Conservation (phyloP, 2,797 vertebrate species). For the Gouania willdenowi region DNA sequence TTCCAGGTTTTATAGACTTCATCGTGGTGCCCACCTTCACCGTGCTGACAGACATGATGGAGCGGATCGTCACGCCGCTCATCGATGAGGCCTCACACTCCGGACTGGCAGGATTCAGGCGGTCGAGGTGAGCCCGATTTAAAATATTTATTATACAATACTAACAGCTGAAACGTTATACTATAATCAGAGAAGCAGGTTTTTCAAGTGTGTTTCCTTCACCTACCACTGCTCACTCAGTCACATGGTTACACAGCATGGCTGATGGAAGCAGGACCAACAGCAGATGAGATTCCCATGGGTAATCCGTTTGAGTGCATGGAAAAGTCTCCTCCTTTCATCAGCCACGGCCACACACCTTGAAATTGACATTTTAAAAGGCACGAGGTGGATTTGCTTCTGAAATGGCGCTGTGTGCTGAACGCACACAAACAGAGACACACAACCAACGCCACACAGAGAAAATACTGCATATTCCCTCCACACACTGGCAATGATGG, state of each 20-base stretch:
- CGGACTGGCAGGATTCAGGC: slow-evolving; percentile 80
- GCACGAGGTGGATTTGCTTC: no score
- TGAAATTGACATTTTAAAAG: slow-evolving; percentile 67
- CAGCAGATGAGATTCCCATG: slow-evolving; percentile 48
- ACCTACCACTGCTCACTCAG: slow-evolving; percentile 5
- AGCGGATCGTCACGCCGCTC: slow-evolving; percentile 91
- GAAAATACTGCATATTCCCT: no score
- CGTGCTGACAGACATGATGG: slow-evolving; percentile 95
- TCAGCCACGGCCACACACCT: slow-evolving; percentile 48
- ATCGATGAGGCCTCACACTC: slow-evolving; percentile 87
- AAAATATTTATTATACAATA: no score
- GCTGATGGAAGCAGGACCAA: slow-evolving; percentile 37
- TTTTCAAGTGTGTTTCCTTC: no score
- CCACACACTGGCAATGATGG: no score
- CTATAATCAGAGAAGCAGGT: no score
- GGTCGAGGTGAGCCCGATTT: slow-evolving; percentile 78
- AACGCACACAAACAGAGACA: no score
- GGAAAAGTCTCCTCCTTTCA: slow-evolving; percentile 54
- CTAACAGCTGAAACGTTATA: no score
- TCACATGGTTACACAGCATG: slow-evolving; percentile 34
- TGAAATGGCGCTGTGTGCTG: no score
- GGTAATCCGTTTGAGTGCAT: slow-evolving; percentile 49
- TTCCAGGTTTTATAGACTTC: slow-evolving; percentile 95
- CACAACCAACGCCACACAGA: no score
- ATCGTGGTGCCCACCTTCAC: slow-evolving; percentile 98